Percentiles rank a stretch among this genome's conserved stretches.
phyloP scores from a whole-genome alignment of 2,888 invertebrate genomes.

The Sphaerophoria taeniata region DNA sequence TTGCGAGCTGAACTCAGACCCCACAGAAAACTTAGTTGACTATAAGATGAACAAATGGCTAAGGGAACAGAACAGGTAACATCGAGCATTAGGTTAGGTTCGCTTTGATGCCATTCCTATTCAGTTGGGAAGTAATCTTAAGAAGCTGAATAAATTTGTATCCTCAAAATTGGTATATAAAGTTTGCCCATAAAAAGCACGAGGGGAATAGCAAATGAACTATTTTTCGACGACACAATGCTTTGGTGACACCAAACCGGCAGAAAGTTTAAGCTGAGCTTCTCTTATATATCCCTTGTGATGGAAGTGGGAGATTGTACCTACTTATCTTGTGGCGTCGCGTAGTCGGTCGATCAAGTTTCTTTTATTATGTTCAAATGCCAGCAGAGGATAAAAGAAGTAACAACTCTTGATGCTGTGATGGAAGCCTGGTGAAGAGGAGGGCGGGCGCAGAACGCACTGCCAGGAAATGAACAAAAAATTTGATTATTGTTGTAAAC shows the following conservation, averaged over 20 bases:
- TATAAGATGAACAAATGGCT: constrained; percentile 11
- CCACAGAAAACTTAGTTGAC: neutral
- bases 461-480: constrained; percentile 9
- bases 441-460: too few relatives aligned
- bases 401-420: too few relatives aligned
- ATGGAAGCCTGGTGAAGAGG: neutral
- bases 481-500: constrained; percentile 20
- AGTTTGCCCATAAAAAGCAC: constrained; percentile 17
- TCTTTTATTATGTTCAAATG: too few relatives aligned
- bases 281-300: neutral
- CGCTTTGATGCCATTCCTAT: neutral
- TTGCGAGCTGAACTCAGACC: too few relatives aligned
- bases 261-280: neutral
- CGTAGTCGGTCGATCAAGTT: neutral
- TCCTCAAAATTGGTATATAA: too few relatives aligned
- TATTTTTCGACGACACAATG: neutral
- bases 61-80: neutral
- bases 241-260: neutral
- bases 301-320: neutral
- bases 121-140: neutral
- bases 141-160: constrained; percentile 24
- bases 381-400: too few relatives aligned
- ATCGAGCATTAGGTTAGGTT: too few relatives aligned
- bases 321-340: neutral
- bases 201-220: constrained; percentile 12